These are phyloP conservation scores for Eupithecia vulgata DNA, from an alignment of 2,888 invertebrate species.

Conservation along the genomic window DNA sequence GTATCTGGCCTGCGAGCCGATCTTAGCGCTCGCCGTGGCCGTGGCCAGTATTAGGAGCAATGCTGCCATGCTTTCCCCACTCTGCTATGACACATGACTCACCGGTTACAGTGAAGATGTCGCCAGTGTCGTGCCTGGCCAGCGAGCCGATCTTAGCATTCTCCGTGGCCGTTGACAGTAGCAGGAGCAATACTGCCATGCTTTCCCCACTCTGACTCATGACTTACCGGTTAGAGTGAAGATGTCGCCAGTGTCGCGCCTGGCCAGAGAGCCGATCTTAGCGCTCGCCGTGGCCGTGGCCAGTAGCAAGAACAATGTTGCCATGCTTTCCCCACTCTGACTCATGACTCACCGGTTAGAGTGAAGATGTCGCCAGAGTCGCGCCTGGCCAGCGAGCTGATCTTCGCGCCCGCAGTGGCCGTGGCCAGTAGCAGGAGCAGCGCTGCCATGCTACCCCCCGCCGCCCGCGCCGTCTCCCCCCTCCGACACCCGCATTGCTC, in stretches of 20 bases:
- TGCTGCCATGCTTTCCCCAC: constrained; percentile 74
- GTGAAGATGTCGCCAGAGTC: constrained; percentile 78
- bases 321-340: constrained; percentile 26
- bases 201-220: constrained; percentile 59
- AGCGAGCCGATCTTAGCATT: constrained; percentile 44
- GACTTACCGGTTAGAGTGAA: no score
- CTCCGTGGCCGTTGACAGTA: constrained; percentile 57
- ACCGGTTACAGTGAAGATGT: constrained; percentile 48
- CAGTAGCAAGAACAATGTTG: background rate
- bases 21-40: constrained; percentile 66
- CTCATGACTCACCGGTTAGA: constrained; percentile 54
- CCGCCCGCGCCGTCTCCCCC: constrained; percentile 61
- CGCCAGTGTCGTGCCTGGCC: constrained; percentile 71
- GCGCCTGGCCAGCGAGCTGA: constrained; percentile 72
- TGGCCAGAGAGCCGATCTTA: no score
- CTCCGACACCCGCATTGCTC: constrained; percentile 63
- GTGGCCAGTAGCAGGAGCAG: constrained; percentile 70
- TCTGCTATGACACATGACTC: constrained; percentile 3
- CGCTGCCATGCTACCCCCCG: constrained; percentile 77
- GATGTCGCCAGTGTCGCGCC: no score
- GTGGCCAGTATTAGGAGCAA: constrained; percentile 70
- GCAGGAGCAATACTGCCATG: constrained; percentile 73
- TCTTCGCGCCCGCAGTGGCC: constrained; percentile 66
- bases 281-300: background rate
- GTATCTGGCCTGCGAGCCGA: constrained; percentile 72